Evolutionary conservation across 1,140 invertebrate genomes (phyloP).

Genomic region (Drosophila mayri): DNA sequence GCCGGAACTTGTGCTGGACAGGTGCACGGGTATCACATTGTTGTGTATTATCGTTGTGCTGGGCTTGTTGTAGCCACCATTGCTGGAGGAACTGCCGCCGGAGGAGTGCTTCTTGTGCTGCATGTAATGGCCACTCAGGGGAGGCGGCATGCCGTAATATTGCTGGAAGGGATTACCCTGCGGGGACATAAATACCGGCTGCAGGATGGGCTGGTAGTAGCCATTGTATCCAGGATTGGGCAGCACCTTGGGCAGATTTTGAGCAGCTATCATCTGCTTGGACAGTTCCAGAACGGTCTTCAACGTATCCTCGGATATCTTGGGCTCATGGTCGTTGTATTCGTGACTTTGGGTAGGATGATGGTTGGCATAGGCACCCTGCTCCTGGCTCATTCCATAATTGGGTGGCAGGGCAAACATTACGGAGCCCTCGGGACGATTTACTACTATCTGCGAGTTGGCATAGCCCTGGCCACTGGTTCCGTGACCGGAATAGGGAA

Average conservation of each 20-base stretch:
- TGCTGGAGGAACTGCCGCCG: background rate
- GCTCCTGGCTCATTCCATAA: constrained; percentile 44
- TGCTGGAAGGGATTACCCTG: constrained; percentile 71
- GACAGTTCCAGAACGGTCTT: constrained; percentile 83
- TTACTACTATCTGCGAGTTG: constrained; percentile 84
- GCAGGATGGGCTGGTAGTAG: constrained; percentile 73
- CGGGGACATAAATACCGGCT: constrained; percentile 62
- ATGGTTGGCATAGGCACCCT: constrained; percentile 10
- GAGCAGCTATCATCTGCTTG: constrained; percentile 82
- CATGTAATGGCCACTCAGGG: constrained; percentile 33
- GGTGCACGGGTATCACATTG: constrained; percentile 77
- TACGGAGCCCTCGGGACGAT: constrained; percentile 82
- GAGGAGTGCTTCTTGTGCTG: constrained; percentile 50
- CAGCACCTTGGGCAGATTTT: constrained; percentile 78
- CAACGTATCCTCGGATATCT: constrained; percentile 82
- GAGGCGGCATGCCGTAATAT: constrained; percentile 37
- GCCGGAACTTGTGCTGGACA: constrained; percentile 70
- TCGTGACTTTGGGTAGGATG: constrained; percentile 51
- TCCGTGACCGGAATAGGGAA: constrained; percentile 50
- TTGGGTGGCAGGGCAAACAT: constrained; percentile 69
- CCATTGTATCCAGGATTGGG: constrained; percentile 63
- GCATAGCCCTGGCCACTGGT: constrained; percentile 56
- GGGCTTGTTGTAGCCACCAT: constrained; percentile 55
- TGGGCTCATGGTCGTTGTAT: constrained; percentile 62
- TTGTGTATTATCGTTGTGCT: constrained; percentile 83